Conservation (phyloP, 2,797 vertebrate genomes). For the Tamandua tetradactyla region DNA sequence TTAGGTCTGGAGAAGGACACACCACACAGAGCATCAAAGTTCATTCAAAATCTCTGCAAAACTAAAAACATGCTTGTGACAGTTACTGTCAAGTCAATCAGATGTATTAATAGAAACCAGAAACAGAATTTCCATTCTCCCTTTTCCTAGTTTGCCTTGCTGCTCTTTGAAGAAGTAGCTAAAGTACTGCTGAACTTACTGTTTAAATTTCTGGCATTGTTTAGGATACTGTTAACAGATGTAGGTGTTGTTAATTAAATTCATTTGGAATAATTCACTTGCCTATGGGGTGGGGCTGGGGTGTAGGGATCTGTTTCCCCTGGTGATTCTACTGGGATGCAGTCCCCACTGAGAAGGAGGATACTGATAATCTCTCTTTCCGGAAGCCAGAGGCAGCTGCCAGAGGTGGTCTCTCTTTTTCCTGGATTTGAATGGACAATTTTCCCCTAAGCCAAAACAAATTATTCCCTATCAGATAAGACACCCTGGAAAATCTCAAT, state of each 20-base stretch:
- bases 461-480: slow-evolving; percentile 36
- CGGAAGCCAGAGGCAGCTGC: background rate
- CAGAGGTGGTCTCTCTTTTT: background rate
- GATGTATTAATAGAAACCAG: background rate
- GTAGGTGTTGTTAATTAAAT: slow-evolving; percentile 10
- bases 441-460: slow-evolving; percentile 51
- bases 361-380: background rate
- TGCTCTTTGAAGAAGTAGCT: background rate
- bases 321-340: background rate
- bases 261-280: slow-evolving; percentile 58
- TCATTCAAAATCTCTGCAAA: background rate
- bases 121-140: background rate
- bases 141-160: background rate
- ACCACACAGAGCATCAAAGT: background rate
- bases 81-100: background rate
- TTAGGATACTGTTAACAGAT: background rate
- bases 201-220: background rate
- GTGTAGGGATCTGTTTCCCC: background rate
- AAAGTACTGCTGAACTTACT: background rate
- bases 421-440: background rate
- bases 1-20: background rate
- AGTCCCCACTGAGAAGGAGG: background rate
- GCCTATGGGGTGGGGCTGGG: background rate
- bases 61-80: background rate
- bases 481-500: background rate